Conservation (phyloP, 2,888 invertebrate species). For the Xestia rhomboidea region DNA sequence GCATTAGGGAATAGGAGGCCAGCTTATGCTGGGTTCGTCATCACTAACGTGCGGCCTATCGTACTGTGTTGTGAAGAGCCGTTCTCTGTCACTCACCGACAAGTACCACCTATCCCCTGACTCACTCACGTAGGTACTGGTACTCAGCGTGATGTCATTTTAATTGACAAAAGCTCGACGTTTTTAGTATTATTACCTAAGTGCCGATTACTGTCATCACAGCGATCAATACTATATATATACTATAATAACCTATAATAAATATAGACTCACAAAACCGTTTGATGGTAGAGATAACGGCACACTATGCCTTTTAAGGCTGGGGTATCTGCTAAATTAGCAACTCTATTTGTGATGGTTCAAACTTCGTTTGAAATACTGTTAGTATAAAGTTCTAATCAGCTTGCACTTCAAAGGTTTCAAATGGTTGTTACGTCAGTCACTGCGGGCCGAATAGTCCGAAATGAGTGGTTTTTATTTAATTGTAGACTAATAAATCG, state of each 20-base stretch:
- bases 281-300: constrained; percentile 6
- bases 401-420: too few species aligned
- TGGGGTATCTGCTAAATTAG: too few species aligned
- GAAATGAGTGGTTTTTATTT: too few species aligned
- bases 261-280: not conserved
- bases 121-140: not conserved
- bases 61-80: not conserved
- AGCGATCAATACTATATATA: constrained; percentile 6
- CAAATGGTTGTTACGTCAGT: too few species aligned
- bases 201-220: constrained; percentile 17
- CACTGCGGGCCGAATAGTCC: too few species aligned
- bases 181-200: not conserved
- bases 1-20: not conserved
- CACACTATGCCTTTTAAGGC: constrained; percentile 1
- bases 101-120: not conserved
- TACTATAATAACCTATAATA: constrained; percentile 19
- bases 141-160: constrained; percentile 29
- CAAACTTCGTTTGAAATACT: too few species aligned
- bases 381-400: too few species aligned
- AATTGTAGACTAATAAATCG: too few species aligned
- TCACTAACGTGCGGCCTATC: not conserved
- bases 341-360: too few species aligned
- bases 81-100: not conserved
- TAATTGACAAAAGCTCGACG: constrained; percentile 21
- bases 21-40: not conserved